Conservation (phyloP, 2,888 invertebrate species). For the Drosophila longiperda region DNA sequence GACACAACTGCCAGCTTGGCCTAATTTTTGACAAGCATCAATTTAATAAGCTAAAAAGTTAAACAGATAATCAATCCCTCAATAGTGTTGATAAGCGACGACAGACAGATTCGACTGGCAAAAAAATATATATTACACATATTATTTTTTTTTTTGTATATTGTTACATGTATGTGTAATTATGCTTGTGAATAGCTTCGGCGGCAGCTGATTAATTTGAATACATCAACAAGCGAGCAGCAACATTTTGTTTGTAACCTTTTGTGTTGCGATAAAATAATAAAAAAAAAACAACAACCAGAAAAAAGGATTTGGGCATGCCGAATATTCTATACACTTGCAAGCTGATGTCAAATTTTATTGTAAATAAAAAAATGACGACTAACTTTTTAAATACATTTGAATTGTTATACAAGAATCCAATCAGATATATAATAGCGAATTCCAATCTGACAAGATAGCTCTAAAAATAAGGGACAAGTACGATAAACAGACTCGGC, state of each 20-base stretch:
- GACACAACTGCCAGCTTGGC: not conserved
- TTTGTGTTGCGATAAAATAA: conserved; percentile 3
- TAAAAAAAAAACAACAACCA: not conserved
- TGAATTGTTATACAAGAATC: not conserved
- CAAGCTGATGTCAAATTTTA: not conserved
- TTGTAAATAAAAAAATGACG: not conserved
- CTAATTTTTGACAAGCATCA: conserved; percentile 1
- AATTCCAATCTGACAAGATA: not conserved
- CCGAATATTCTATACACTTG: not conserved
- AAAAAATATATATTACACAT: not conserved
- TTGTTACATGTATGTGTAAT: not conserved
- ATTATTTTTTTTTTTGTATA: not conserved
- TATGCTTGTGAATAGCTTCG: conserved; percentile 1
- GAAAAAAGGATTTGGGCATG: not conserved
- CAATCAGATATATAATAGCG: not conserved
- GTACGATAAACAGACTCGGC: not conserved
- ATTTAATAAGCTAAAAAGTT: conserved; percentile 6
- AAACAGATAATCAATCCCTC: not conserved
- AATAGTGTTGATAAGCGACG: conserved; percentile 7
- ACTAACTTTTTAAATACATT: too few species aligned
- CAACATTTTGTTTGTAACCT: conserved; percentile 5
- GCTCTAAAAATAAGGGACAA: not conserved
- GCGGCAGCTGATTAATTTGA: conserved; percentile 29
- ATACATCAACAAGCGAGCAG: conserved; percentile 14
- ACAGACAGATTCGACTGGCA: not conserved